These are phyloP conservation scores for Pseudopodoces humilis DNA, from an alignment of 2,113 vertebrate species.

Conservation along the genomic window DNA sequence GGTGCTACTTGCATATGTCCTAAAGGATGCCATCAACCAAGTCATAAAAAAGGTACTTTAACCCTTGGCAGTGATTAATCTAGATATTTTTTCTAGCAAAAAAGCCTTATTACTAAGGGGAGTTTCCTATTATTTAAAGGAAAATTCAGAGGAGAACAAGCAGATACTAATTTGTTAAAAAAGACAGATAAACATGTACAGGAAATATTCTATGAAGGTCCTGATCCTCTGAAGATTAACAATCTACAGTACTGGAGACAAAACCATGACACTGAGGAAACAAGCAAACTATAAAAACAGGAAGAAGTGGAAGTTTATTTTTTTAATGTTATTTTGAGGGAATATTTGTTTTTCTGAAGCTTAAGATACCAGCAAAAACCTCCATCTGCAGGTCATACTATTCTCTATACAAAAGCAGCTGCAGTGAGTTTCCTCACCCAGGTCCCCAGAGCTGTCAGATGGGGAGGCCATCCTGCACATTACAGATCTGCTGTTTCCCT, in stretches of 20 bases:
- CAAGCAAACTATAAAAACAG: slow-evolving; percentile 78
- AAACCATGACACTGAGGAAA: slow-evolving; percentile 76
- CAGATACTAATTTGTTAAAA: slow-evolving; percentile 43
- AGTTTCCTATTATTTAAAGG: slow-evolving; percentile 58
- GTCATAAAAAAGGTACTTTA: slow-evolving; percentile 45
- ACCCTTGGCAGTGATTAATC: slow-evolving; percentile 6
- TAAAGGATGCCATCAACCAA: slow-evolving; percentile 19
- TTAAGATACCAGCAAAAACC: slow-evolving; percentile 65
- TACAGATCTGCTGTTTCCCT: slow-evolving; percentile 2
- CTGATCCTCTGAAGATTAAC: slow-evolving; percentile 78
- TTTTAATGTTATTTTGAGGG: slow-evolving; percentile 75
- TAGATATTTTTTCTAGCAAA: slow-evolving; percentile 3
- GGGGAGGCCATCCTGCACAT: slow-evolving; percentile 18
- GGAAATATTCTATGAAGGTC: slow-evolving; percentile 80
- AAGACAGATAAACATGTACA: slow-evolving; percentile 77
- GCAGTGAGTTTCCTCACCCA: slow-evolving; percentile 43
- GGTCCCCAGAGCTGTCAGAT: slow-evolving; percentile 45
- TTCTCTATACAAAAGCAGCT: slow-evolving; percentile 60
- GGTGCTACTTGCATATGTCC: slow-evolving; percentile 33
- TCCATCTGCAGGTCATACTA: slow-evolving; percentile 68
- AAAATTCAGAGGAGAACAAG: slow-evolving; percentile 65
- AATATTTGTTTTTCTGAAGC: slow-evolving; percentile 77
- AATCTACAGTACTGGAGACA: slow-evolving; percentile 68
- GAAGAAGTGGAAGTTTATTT: slow-evolving; percentile 76
- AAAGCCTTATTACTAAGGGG: neutral